Evolutionary conservation across 2,113 vertebrate species (phyloP).

Genomic region (Chascanopsetta lugubris): DNA sequence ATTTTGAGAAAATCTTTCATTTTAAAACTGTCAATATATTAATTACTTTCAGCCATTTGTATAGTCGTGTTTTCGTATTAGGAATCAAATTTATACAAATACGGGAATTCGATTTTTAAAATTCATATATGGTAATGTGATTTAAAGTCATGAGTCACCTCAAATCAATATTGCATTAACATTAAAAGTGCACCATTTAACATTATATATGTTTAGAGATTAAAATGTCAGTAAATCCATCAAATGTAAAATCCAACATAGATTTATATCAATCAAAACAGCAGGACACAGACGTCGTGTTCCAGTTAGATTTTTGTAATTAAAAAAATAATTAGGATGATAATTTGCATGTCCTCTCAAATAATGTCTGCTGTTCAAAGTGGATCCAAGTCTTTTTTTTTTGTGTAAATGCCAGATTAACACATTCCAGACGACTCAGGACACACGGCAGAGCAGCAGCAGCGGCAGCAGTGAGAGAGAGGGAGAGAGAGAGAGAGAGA

Average conservation of each 20-base stretch:
- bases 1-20: no score
- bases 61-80: no score
- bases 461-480: slow-evolving; percentile 13
- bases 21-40: no score
- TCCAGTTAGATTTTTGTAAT: neutral
- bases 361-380: slow-evolving; percentile 7
- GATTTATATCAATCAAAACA: no score
- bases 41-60: no score
- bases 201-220: neutral
- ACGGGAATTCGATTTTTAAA: no score
- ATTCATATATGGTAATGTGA: no score
- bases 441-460: slow-evolving; percentile 28
- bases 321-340: neutral
- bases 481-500: slow-evolving; percentile 28
- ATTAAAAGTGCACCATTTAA: neutral
- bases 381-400: slow-evolving; percentile 26
- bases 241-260: neutral
- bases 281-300: neutral
- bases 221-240: no score
- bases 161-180: no score
- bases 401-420: slow-evolving; percentile 31
- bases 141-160: no score
- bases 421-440: slow-evolving; percentile 24
- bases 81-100: no score
- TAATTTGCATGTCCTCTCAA: neutral